Evolutionary conservation across 2,797 vertebrate species (phyloP).

Genomic region (Periparus ater): DNA sequence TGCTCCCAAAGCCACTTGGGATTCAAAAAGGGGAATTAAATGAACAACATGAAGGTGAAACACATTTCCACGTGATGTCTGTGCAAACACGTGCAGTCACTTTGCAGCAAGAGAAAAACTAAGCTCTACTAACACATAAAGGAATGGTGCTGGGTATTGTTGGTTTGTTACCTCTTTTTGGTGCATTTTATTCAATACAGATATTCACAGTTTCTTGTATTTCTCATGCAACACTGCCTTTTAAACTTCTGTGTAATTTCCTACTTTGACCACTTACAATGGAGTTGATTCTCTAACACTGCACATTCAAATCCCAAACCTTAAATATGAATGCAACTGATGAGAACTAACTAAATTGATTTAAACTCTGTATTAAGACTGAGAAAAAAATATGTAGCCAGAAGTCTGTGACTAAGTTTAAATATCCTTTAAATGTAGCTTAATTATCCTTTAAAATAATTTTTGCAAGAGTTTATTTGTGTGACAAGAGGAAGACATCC

Average conservation of each 20-base stretch:
- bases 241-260: not conserved
- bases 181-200: not conserved
- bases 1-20: not conserved
- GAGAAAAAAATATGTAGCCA: not conserved
- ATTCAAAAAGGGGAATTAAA: not conserved
- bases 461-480: not conserved
- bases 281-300: not conserved
- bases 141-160: not conserved
- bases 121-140: not conserved
- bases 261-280: not conserved
- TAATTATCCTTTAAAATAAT: not conserved
- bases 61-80: not conserved
- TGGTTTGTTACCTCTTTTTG: not conserved
- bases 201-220: not conserved
- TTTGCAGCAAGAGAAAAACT: not conserved
- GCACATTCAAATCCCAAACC: not conserved
- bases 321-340: not conserved
- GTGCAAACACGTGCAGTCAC: not conserved
- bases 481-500: not conserved
- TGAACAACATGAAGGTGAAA: not conserved
- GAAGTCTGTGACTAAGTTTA: not conserved
- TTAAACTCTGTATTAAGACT: not conserved
- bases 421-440: not conserved
- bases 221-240: not conserved
- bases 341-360: not conserved